Conservation (phyloP, 2,888 invertebrate genomes). For the Cryptops parisi region DNA sequence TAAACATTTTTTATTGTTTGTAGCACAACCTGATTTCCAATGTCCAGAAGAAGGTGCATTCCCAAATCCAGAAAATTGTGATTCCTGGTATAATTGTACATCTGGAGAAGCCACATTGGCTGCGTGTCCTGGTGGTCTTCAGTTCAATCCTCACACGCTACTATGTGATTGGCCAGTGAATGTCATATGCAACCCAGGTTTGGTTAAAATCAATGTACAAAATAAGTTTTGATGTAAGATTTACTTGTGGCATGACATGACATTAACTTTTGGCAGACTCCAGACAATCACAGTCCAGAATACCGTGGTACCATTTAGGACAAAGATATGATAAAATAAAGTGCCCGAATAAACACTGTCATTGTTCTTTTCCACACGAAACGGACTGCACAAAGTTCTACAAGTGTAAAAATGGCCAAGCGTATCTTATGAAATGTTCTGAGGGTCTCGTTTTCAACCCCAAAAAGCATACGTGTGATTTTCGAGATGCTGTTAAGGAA, state of each 20-base stretch:
- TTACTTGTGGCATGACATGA: background rate
- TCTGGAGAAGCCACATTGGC: background rate
- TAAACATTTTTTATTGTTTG: background rate
- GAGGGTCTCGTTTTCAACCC: background rate
- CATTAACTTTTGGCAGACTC: background rate
- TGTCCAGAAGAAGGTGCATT: background rate
- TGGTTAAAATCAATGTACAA: background rate
- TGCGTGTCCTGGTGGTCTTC: background rate
- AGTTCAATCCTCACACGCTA: background rate
- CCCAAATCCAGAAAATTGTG: background rate
- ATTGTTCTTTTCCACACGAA: background rate
- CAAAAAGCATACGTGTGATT: background rate
- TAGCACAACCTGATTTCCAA: background rate
- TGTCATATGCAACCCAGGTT: background rate
- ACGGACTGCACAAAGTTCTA: background rate
- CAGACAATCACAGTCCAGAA: background rate
- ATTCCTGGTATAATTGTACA: background rate
- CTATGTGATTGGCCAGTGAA: background rate
- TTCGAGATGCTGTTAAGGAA: background rate
- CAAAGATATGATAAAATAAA: no score
- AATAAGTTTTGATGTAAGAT: background rate
- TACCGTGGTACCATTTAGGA: background rate
- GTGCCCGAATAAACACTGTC: background rate
- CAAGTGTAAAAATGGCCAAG: background rate
- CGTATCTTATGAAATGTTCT: background rate